Evolutionary conservation across 2,113 vertebrate genomes (phyloP).

Genomic region (Delphinus delphis): DNA sequence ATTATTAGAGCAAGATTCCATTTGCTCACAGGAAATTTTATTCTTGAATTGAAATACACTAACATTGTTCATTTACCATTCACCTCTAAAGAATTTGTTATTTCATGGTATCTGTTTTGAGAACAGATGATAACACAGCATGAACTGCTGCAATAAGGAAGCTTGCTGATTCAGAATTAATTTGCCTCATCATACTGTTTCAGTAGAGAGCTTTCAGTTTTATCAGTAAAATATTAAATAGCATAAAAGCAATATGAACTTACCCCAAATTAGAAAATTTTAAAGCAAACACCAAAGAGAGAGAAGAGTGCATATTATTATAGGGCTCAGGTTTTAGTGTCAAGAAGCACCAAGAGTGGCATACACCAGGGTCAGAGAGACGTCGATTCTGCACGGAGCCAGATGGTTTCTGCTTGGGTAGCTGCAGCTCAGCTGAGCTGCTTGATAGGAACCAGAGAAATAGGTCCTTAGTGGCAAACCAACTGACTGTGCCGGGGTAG

Average conservation of each 20-base stretch:
- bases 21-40: constrained; percentile 50
- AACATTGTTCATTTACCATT: constrained; percentile 48
- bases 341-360: neutral
- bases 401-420: constrained; percentile 79
- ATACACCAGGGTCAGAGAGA: constrained; percentile 60
- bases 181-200: constrained; percentile 75
- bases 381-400: constrained; percentile 63
- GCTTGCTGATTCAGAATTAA: constrained; percentile 81
- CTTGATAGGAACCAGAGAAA: constrained; percentile 71
- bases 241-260: constrained; percentile 54
- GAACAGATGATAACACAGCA: constrained; percentile 85
- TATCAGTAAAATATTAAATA: constrained; percentile 64
- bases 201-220: constrained; percentile 61
- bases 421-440: constrained; percentile 76
- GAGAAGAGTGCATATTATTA: neutral
- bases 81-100: constrained; percentile 45
- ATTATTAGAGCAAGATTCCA: neutral
- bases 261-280: neutral
- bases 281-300: neutral
- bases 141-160: constrained; percentile 77
- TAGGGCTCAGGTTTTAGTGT: neutral
- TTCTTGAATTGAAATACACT: constrained; percentile 40
- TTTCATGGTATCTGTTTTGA: constrained; percentile 48
- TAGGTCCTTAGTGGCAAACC: constrained; percentile 69
- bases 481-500: constrained; percentile 18